Evolutionary conservation across 2,888 invertebrate genomes (phyloP).

Genomic region (Hipparchia semele): DNA sequence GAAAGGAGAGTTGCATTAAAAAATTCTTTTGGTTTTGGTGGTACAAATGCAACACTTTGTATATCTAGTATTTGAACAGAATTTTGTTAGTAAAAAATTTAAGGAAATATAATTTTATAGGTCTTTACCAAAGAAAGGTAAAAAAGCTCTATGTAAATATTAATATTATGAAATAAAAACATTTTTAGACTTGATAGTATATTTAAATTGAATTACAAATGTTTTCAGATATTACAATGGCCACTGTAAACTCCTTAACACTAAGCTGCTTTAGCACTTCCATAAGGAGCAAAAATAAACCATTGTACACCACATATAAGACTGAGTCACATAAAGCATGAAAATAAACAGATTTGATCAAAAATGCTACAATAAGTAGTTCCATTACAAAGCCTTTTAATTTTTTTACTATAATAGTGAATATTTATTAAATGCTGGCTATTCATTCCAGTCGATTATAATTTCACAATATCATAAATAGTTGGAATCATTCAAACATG

Average conservation of each 20-base stretch:
- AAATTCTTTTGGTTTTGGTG: constrained; percentile 99
- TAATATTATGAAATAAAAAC: constrained; percentile 51
- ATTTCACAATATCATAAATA: constrained; percentile 45
- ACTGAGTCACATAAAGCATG: constrained; percentile 76
- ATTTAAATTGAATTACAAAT: constrained; percentile 82
- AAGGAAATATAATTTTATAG: background rate
- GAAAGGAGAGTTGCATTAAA: constrained; percentile 90
- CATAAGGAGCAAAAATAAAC: constrained; percentile 67
- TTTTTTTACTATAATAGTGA: constrained; percentile 67
- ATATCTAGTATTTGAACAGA: constrained; percentile 58
- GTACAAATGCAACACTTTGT: constrained; percentile 96
- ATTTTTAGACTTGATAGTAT: constrained; percentile 71
- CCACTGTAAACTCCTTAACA: constrained; percentile 64
- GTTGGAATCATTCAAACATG: constrained; percentile 69
- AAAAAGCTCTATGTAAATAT: constrained; percentile 3
- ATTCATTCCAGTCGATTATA: constrained; percentile 64
- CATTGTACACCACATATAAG: constrained; percentile 68
- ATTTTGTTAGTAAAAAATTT: background rate
- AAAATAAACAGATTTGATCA: constrained; percentile 78
- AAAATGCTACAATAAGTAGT: constrained; percentile 71
- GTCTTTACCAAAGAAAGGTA: background rate
- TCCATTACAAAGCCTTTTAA: constrained; percentile 76
- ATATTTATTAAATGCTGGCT: constrained; percentile 78
- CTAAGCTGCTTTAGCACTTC: constrained; percentile 62
- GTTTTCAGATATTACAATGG: constrained; percentile 69